Evolutionary conservation across 2,797 vertebrate species (phyloP).

Genomic region (Urophycis tenuis): DNA sequence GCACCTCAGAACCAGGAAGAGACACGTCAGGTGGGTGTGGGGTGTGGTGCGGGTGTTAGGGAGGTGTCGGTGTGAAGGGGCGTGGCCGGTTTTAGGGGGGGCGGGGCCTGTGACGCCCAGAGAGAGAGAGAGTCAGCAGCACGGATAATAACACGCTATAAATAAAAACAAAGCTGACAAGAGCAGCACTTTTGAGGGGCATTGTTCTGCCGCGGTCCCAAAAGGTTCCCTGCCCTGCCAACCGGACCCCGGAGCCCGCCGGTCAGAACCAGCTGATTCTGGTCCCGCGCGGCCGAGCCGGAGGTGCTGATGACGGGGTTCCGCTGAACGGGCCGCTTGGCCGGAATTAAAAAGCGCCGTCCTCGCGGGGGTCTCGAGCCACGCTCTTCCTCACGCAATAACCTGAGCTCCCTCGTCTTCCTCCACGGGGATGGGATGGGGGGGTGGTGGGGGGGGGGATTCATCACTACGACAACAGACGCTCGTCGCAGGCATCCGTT

Average conservation of each 20-base stretch:
- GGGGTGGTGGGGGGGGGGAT: too few species aligned
- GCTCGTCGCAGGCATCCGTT: not conserved
- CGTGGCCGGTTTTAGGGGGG: not conserved
- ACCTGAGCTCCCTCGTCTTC: not conserved
- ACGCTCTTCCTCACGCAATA: not conserved
- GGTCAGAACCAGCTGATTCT: not conserved
- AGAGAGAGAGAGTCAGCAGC: too few species aligned
- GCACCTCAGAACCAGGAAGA: constrained; percentile 28
- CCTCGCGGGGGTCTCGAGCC: not conserved
- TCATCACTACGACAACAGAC: too few species aligned
- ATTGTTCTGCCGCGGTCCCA: not conserved
- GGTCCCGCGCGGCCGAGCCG: not conserved
- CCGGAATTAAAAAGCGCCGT: not conserved
- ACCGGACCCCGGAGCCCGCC: not conserved
- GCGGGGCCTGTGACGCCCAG: too few species aligned
- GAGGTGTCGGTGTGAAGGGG: too few species aligned
- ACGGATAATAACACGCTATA: constrained; percentile 13
- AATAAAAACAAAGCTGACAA: constrained; percentile 9
- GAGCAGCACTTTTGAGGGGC: constrained; percentile 1
- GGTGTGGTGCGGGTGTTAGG: too few species aligned
- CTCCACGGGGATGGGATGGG: too few species aligned
- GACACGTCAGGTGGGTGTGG: not conserved
- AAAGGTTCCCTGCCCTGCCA: not conserved
- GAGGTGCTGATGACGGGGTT: not conserved
- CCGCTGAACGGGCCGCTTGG: not conserved